Evolutionary conservation across 2,113 vertebrate species (phyloP).

Genomic region (Cyanoliseus patagonus): DNA sequence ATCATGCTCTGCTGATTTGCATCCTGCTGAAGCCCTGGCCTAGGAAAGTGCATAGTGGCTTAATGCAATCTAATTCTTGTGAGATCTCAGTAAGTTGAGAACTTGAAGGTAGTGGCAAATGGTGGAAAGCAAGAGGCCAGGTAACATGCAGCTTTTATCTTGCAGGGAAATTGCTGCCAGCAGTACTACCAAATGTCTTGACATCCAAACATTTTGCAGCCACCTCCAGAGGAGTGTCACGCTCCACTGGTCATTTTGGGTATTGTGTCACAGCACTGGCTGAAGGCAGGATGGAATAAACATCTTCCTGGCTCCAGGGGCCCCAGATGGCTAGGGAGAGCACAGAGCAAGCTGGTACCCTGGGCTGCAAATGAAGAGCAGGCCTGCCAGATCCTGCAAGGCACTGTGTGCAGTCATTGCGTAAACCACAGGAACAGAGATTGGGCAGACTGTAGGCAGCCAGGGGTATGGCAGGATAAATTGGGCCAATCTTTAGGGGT

Average conservation of each 20-base stretch:
- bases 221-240: neutral
- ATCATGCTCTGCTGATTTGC: neutral
- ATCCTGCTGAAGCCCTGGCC: neutral
- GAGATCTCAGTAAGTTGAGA: neutral
- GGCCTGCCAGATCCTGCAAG: neutral
- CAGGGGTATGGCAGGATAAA: fast-evolving
- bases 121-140: neutral
- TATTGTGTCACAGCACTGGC: fast-evolving
- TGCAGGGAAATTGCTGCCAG: neutral
- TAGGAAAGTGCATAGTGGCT: neutral
- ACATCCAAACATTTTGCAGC: neutral
- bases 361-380: neutral
- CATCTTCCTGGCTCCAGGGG: neutral
- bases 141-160: fast-evolving
- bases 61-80: neutral
- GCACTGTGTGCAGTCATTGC: too few species aligned
- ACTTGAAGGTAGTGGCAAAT: neutral
- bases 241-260: neutral
- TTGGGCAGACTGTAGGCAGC: neutral
- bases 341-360: neutral
- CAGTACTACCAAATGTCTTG: neutral
- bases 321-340: neutral
- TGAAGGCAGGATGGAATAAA: neutral
- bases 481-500: neutral
- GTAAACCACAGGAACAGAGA: neutral